A percentile compares a stretch with the other conserved stretches of the same genome.
phyloP scores from a whole-genome alignment of 2,113 vertebrate species.

The Dipodomys spectabilis region DNA sequence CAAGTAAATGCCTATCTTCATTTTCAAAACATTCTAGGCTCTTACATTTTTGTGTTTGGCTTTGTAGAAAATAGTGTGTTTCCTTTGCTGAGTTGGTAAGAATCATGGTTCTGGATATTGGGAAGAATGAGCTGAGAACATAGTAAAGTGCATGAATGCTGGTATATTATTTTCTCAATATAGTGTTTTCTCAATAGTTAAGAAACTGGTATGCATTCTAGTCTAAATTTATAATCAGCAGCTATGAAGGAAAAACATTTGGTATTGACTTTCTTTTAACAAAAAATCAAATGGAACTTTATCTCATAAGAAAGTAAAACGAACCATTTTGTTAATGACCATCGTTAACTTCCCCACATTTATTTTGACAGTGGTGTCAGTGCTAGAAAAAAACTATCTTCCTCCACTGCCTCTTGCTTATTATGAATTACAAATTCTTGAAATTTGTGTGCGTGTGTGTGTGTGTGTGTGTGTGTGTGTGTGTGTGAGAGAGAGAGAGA shows the following conservation, averaged over 20 bases:
- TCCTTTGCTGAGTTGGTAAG: conserved; percentile 61
- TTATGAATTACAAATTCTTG: conserved; percentile 86
- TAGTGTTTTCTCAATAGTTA: not conserved
- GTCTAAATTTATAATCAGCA: conserved; percentile 67
- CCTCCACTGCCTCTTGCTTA: conserved; percentile 83
- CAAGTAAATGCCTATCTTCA: conserved; percentile 38
- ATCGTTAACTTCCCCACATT: conserved; percentile 84
- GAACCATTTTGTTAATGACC: conserved; percentile 88
- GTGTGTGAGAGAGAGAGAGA: no score
- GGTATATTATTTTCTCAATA: not conserved
- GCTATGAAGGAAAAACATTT: conserved; percentile 75
- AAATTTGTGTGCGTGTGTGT: no score
- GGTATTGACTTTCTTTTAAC: conserved; percentile 83
- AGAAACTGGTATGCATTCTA: conserved; percentile 59
- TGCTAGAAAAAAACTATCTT: conserved; percentile 83
- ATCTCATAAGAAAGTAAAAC: conserved; percentile 85
- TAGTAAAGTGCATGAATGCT: conserved; percentile 35
- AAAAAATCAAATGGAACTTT: conserved; percentile 85
- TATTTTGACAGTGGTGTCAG: conserved; percentile 86
- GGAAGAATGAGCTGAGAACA: not conserved
- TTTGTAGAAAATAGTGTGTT: conserved; percentile 27
- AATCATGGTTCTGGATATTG: not conserved
- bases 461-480: no score
- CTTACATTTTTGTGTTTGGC: not conserved
- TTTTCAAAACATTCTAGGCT: conserved; percentile 17